Evolutionary conservation across 2,888 invertebrate species (phyloP).

Genomic region (Myopa testacea): DNA sequence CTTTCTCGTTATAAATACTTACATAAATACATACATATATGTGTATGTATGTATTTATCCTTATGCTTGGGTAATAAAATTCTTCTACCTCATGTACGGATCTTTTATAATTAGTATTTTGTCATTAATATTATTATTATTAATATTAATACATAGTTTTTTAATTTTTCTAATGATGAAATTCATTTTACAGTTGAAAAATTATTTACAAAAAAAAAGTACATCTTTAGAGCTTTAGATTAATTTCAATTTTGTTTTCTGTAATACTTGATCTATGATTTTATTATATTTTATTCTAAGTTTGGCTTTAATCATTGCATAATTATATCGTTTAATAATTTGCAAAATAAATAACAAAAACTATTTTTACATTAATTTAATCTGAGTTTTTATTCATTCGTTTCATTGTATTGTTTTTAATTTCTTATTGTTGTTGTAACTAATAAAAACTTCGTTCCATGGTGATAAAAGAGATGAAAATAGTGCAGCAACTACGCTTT

Average conservation of each 20-base stretch:
- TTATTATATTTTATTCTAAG: constrained; percentile 25
- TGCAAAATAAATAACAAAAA: constrained; percentile 38
- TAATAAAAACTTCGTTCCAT: no score
- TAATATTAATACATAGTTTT: neutral
- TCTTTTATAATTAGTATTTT: constrained; percentile 22
- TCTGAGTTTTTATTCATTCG: constrained; percentile 8
- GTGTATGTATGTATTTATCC: neutral
- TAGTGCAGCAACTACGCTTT: neutral
- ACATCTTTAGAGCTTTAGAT: neutral
- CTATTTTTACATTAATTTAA: constrained; percentile 11
- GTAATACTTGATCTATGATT: neutral
- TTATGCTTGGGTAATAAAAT: constrained; percentile 44
- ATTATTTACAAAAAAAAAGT: neutral
- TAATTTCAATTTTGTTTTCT: neutral
- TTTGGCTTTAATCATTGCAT: constrained; percentile 26
- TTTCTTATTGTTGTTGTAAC: no score
- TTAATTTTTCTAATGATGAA: neutral
- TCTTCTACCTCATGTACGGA: constrained; percentile 36
- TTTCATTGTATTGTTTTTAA: no score
- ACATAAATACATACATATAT: constrained; percentile 4
- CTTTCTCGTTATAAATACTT: neutral
- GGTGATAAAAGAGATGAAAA: neutral
- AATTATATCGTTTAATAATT: constrained; percentile 26
- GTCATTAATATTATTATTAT: constrained; percentile 7
- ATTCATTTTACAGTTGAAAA: neutral